Evolutionary conservation across 2,888 invertebrate genomes (phyloP), one percentile per base, ranked within the genome.

Genomic region (Dasypolia templi): DNA sequence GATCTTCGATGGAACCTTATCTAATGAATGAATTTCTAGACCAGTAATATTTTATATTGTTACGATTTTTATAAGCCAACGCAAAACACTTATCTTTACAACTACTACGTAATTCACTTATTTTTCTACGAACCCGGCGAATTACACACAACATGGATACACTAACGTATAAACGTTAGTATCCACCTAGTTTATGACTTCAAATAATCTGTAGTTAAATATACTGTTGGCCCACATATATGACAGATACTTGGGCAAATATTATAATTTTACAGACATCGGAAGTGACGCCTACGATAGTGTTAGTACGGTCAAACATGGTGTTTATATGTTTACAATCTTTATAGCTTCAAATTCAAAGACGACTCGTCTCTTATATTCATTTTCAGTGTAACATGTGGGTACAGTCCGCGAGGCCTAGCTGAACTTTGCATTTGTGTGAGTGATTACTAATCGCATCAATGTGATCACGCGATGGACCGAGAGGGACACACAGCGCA

Each of bases 241-340:
- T 61, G 49, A 29, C 61, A 65, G 39, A 7, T 39, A 64, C n/a
- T 69, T n/a, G n/a, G n/a, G 84, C 82, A 82, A 88, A 85, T 84
- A 75, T 69, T 56, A 46, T 64, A 59, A 75, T 81, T 83, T 82
- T 78, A 62, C 62, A 71, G 70, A 77, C 66, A 81, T 87, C 81
- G 87, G 87, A 89, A 86, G 84, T 86, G 76, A 84, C 81, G 80
- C 74, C 29, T 55, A 49, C 11, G 63, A 72, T 77, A 66, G 51
- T 53, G 51, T 51, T 32, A 59, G 65, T 73, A n/a, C 63, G 44
- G 63, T 56, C 55, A 70, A 70, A 70, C 39, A 64, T 62, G 11
- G 35, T 53, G 32, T 29, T n/a, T 39, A n/a, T 11, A 11, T 59
- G 17, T 29, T 19, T 17, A 53, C 53, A 14, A 49, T 61, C 59